A percentile compares a stretch with the other conserved stretches of the same genome.
Conservation (phyloP, 2,797 vertebrate genomes). For the Premnoplex brunnescens region DNA sequence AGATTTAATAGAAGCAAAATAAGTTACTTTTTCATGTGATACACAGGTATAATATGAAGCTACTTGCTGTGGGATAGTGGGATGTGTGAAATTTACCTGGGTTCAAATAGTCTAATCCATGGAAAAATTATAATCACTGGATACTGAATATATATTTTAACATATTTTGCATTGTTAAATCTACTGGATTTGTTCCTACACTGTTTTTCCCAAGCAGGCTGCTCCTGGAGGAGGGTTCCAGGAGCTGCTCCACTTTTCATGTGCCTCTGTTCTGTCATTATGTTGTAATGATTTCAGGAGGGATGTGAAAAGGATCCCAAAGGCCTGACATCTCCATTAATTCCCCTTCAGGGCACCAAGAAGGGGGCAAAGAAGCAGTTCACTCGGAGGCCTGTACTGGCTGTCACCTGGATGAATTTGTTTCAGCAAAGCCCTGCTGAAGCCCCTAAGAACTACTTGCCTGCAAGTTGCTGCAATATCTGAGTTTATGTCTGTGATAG, state of each 20-base stretch:
- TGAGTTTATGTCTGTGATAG: not conserved
- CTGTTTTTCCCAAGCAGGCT: not conserved
- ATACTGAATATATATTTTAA: not conserved
- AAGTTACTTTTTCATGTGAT: not conserved
- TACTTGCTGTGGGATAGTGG: not conserved
- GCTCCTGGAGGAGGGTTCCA: not conserved
- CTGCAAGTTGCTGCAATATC: not conserved
- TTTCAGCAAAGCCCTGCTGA: not conserved
- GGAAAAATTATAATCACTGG: not conserved
- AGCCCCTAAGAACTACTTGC: not conserved
- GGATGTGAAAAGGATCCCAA: not conserved
- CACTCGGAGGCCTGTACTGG: not conserved
- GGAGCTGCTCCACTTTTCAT: constrained; percentile 13
- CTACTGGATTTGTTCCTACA: not conserved
- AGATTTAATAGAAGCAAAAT: not conserved
- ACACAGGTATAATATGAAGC: not conserved
- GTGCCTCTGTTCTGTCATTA: not conserved
- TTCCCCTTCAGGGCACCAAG: constrained; percentile 3
- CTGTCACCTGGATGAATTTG: constrained; percentile 4
- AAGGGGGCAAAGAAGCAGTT: not conserved
- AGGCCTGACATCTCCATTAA: constrained; percentile 18
- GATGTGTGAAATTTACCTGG: not conserved
- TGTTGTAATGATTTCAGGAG: constrained; percentile 28
- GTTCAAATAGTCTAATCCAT: not conserved
- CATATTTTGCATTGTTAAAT: not conserved